Evolutionary conservation across 2,797 vertebrate genomes (phyloP).

Genomic region (Ateles fusciceps): DNA sequence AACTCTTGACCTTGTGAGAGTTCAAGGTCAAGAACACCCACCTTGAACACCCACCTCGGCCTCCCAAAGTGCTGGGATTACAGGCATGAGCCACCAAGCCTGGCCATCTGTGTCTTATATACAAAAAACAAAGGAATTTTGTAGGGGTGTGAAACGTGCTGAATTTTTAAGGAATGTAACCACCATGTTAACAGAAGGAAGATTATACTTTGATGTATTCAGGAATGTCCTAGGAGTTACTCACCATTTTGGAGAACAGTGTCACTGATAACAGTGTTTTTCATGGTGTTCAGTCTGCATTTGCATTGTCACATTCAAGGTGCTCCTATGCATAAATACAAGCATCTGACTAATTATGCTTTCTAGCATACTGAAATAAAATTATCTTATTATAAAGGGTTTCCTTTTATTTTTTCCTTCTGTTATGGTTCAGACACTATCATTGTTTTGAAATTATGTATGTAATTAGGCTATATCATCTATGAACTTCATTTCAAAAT

Average conservation of each 20-base stretch:
- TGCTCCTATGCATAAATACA: neutral
- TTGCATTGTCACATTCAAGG: neutral
- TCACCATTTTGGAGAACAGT: neutral
- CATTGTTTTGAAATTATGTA: neutral
- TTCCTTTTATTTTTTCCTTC: neutral
- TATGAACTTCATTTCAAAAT: conserved; percentile 14
- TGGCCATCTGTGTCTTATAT: neutral
- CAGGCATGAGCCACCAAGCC: too few species aligned
- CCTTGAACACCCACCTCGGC: too few species aligned
- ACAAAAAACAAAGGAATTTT: neutral
- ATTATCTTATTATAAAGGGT: neutral
- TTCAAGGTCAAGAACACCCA: too few species aligned
- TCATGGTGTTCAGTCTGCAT: neutral
- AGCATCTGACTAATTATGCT: neutral
- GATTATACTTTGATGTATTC: neutral
- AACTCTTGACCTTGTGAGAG: too few species aligned
- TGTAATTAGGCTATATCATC: neutral
- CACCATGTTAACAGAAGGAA: neutral
- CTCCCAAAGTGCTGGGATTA: too few species aligned
- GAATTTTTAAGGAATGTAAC: neutral
- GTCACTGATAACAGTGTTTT: neutral
- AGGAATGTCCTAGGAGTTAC: neutral
- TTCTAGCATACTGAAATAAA: neutral
- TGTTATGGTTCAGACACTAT: neutral
- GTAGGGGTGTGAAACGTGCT: neutral